A percentile compares a stretch with the other conserved stretches of the same genome.
Conservation (phyloP, 2,113 vertebrate species). For the Promerops cafer region DNA sequence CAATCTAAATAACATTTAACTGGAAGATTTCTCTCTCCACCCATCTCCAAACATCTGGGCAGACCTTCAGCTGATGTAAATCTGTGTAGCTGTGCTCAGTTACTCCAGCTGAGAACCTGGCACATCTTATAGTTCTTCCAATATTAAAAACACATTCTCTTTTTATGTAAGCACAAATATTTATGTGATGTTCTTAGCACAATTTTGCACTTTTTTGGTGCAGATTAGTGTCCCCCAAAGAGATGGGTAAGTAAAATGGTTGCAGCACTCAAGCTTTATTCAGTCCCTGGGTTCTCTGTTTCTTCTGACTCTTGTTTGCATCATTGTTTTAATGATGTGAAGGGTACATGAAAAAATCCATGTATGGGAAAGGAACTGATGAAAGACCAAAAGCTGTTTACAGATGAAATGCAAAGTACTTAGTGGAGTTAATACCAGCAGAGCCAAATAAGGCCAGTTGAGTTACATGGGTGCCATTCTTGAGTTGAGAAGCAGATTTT, state of each 20-base stretch:
- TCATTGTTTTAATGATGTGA: neutral
- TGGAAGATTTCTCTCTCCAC: constrained; percentile 1
- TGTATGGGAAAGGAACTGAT: neutral
- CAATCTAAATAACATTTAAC: neutral
- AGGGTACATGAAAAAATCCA: neutral
- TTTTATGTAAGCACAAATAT: constrained; percentile 3
- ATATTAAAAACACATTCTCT: constrained; percentile 14
- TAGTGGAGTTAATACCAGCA: neutral
- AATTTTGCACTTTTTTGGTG: neutral
- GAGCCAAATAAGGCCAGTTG: neutral
- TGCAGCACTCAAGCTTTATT: neutral
- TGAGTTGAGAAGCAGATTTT: neutral
- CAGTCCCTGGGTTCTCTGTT: neutral
- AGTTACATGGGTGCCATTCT: neutral
- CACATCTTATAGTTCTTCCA: neutral
- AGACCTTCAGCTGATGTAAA: constrained; percentile 29
- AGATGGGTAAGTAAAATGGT: neutral
- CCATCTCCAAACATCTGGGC: constrained; percentile 6
- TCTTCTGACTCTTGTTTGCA: neutral
- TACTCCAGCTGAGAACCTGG: constrained; percentile 46
- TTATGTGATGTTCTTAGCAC: neutral
- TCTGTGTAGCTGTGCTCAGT: neutral
- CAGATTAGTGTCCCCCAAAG: neutral
- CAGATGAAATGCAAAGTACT: neutral
- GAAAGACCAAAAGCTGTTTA: neutral